Base-by-base conservation (phyloP, 1,140 invertebrate species). In the Galleria mellonella region DNA sequence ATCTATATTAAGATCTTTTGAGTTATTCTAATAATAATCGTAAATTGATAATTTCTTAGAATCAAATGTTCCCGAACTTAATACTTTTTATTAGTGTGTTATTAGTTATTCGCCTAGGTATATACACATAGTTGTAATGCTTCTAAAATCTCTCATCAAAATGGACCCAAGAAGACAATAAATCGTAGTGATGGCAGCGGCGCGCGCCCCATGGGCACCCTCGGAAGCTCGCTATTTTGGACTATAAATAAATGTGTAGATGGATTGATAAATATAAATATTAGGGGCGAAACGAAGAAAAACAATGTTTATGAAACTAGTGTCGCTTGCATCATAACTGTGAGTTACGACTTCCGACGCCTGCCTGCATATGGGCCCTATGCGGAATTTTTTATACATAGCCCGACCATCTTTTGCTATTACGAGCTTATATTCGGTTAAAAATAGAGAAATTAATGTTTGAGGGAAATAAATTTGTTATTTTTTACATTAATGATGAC, bases 251-350 rank as follows among this genome's bases (percentile, higher is more conserved):
- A 85, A 85, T 82, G 77, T 75, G 73, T 77, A 85, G 81, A 85
- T 85, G 78, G 73, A 85, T 83, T 85, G 78, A 85, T 85, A 85
- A 85, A 85, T 85, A 85, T 81, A 85, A 85, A 85, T 85, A 85
- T 82, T 82, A 72, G 82, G 82, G 82, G 77, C 75, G 78, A 83
- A 83, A 82, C 58, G 74, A 79, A 85, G 82, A 85, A 85, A 83
- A 85, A 85, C 82, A 83, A 83, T 85, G 82, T 85, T 85, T 85
- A 83, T 85, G 78, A 83, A 85, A 85, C 78, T 85, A 66, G 78
- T 85, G 82, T 83, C 78, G 78, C 71, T 70, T 72, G 78, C 75
- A 61, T 85, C 82, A 85, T 85, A 85, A 85, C 75, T 74, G 69
- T 85, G 78, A 85, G 71, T 85, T 83, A 85, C 78, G 69, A 82